Conservation (phyloP, 2,888 invertebrate genomes). For the Cerastis rubricosa region DNA sequence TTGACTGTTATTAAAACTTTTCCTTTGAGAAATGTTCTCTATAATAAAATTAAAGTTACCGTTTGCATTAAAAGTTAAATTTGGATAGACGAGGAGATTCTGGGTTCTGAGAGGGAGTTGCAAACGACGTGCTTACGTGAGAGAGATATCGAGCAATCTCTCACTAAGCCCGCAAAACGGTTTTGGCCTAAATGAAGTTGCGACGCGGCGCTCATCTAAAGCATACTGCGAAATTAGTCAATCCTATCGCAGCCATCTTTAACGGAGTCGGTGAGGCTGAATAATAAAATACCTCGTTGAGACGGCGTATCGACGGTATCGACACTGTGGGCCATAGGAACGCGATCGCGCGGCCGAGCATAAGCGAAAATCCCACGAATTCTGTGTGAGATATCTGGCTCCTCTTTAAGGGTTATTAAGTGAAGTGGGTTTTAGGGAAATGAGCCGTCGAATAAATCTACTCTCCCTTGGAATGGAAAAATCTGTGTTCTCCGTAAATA, state of each 20-base stretch:
- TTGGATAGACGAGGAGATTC: conserved; percentile 74
- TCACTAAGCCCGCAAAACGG: conserved; percentile 84
- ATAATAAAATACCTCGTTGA: conserved; percentile 89
- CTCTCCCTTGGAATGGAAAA: conserved; percentile 78
- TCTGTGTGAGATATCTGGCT: conserved; percentile 87
- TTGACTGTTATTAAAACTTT: conserved; percentile 81
- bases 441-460: conserved; percentile 85
- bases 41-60: conserved; percentile 78
- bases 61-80: conserved; percentile 77
- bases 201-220: conserved; percentile 79
- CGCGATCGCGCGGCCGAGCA: conserved; percentile 78
- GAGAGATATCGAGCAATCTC: conserved; percentile 81
- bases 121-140: conserved; percentile 86
- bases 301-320: conserved; percentile 82
- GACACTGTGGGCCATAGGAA: conserved; percentile 78
- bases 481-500: conserved; percentile 84
- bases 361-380: conserved; percentile 86
- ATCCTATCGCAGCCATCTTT: conserved; percentile 86
- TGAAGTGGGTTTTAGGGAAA: conserved; percentile 89
- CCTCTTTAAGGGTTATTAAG: conserved; percentile 89
- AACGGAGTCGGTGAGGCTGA: conserved; percentile 82
- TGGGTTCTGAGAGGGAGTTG: conserved; percentile 76
- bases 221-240: conserved; percentile 88
- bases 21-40: conserved; percentile 74
- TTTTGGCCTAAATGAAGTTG: conserved; percentile 84